Conservation (phyloP, 2,113 vertebrate genomes). For the Porphyrio hochstetteri region DNA sequence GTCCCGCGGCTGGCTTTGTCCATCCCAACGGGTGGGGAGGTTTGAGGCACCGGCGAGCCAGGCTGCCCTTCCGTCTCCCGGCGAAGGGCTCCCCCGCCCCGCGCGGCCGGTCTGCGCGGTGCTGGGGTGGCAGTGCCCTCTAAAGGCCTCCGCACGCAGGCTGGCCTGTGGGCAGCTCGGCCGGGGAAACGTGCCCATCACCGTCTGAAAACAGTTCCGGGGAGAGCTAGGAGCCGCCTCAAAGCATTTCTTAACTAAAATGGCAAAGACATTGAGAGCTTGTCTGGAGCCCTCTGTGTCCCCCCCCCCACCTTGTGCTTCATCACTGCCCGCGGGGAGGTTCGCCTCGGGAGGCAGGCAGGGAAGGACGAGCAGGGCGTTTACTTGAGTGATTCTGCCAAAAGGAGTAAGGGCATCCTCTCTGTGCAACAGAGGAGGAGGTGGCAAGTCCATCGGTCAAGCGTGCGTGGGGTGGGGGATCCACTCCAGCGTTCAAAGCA, state of each 20-base stretch:
- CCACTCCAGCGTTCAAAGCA: background rate
- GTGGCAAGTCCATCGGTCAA: rapidly evolving
- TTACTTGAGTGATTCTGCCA: background rate
- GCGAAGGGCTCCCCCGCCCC: background rate
- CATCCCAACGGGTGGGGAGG: background rate
- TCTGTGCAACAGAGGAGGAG: background rate
- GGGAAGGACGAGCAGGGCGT: background rate
- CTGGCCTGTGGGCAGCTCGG: background rate
- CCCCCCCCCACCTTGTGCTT: background rate
- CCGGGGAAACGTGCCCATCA: background rate
- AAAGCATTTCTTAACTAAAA: background rate
- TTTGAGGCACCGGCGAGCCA: background rate
- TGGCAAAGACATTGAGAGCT: background rate
- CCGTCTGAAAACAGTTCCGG: background rate
- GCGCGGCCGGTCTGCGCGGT: background rate
- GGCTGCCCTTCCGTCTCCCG: background rate
- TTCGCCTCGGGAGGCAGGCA: background rate
- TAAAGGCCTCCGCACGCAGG: background rate
- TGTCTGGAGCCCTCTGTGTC: background rate
- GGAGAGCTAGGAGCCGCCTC: background rate
- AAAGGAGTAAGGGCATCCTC: background rate
- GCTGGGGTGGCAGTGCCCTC: background rate
- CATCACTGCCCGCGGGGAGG: background rate
- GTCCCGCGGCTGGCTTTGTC: background rate
- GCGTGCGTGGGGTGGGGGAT: background rate